Evolutionary conservation across 2,888 invertebrate genomes (phyloP).

Genomic region (Chloroclystis v-ata): DNA sequence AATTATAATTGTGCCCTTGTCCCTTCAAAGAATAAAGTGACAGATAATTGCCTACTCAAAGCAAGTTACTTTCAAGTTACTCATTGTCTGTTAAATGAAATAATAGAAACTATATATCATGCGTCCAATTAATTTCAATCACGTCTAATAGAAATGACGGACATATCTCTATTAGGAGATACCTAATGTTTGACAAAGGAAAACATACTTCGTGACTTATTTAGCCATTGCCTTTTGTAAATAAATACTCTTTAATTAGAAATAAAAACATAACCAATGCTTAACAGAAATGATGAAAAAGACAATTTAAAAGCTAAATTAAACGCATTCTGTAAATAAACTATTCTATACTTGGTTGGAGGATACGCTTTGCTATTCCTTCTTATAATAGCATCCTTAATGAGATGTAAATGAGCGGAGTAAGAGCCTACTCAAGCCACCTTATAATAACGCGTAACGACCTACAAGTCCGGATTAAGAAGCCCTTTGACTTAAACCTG

Average conservation of each 20-base stretch:
- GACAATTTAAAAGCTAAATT: background rate
- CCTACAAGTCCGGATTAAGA: slow-evolving; percentile 79
- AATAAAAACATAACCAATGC: background rate
- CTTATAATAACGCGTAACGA: slow-evolving; percentile 79
- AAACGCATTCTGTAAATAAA: background rate
- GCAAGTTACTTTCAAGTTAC: slow-evolving; percentile 19
- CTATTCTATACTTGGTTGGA: slow-evolving; percentile 3
- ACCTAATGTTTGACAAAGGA: slow-evolving; percentile 26
- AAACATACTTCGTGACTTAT: slow-evolving; percentile 16
- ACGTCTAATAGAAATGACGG: slow-evolving; percentile 26
- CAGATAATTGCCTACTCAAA: slow-evolving; percentile 18
- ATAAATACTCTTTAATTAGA: background rate
- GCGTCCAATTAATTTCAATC: slow-evolving; percentile 27
- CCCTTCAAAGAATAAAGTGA: slow-evolving; percentile 11
- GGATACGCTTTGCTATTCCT: slow-evolving; percentile 44
- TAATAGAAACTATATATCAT: slow-evolving; percentile 21
- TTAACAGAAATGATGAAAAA: too few relatives aligned
- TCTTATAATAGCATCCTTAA: slow-evolving; percentile 73
- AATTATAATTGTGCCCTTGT: slow-evolving; percentile 14
- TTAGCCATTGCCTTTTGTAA: background rate
- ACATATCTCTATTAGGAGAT: slow-evolving; percentile 26
- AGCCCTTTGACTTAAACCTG: slow-evolving; percentile 76
- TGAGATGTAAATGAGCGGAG: slow-evolving; percentile 79
- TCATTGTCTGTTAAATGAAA: slow-evolving; percentile 20
- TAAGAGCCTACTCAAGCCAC: slow-evolving; percentile 69